These are phyloP conservation scores for Cottus gobio DNA, from an alignment of 2,113 vertebrate species.

Conservation along the genomic window DNA sequence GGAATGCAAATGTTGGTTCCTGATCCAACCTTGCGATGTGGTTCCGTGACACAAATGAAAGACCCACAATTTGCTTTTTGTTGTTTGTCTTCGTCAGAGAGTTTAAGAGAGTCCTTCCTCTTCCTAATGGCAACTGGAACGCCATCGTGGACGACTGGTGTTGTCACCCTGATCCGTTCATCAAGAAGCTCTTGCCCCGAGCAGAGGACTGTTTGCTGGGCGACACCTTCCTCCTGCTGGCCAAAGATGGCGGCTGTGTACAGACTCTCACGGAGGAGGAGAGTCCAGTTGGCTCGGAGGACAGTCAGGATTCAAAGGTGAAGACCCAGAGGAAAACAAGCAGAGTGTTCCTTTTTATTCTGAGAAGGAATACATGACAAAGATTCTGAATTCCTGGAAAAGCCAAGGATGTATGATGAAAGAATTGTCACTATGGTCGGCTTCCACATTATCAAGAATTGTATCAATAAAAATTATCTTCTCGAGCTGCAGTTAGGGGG, in stretches of 20 bases:
- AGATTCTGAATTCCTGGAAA: not conserved
- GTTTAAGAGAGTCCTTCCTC: constrained; percentile 91
- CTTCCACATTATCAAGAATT: not conserved
- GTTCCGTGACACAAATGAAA: not conserved
- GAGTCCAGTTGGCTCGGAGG: constrained; percentile 41
- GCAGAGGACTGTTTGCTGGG: constrained; percentile 91
- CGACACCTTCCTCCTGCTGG: constrained; percentile 89
- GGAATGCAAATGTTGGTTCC: not conserved
- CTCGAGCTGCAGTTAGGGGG: not conserved
- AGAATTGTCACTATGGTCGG: not conserved
- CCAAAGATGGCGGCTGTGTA: constrained; percentile 75
- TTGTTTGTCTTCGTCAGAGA: constrained; percentile 79
- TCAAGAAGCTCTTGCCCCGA: constrained; percentile 86
- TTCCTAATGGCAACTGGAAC: constrained; percentile 93
- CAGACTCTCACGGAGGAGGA: constrained; percentile 69
- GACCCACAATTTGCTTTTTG: not conserved
- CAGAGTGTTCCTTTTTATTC: not conserved
- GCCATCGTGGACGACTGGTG: constrained; percentile 96
- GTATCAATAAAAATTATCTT: not conserved
- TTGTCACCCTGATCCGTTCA: constrained; percentile 94
- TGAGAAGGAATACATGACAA: not conserved
- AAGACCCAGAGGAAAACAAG: not conserved
- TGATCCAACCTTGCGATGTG: not conserved
- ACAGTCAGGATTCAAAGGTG: constrained; percentile 75
- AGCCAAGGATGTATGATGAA: not conserved